Conservation (phyloP, 2,797 vertebrate species). For the Chloroceryle inda region DNA sequence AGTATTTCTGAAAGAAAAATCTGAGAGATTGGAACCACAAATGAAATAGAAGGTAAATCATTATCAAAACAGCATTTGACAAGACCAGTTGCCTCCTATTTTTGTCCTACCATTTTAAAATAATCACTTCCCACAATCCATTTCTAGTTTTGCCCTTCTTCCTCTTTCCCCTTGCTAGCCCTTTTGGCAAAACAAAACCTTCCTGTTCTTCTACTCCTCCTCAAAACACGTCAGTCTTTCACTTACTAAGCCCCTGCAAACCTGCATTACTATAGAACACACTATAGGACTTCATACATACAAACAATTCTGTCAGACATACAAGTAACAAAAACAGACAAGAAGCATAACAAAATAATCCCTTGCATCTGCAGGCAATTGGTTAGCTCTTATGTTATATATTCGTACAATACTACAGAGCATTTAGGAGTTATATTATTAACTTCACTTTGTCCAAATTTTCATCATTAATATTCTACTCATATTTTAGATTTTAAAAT, state of each 20-base stretch:
- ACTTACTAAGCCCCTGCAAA: background rate
- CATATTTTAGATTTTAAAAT: background rate
- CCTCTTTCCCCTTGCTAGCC: background rate
- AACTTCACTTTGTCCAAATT: background rate
- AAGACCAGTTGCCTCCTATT: background rate
- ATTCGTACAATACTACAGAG: background rate
- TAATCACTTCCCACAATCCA: background rate
- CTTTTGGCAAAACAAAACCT: background rate
- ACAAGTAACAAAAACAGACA: background rate
- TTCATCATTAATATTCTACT: background rate
- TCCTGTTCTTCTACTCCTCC: background rate
- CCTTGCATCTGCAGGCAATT: background rate
- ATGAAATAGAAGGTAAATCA: background rate
- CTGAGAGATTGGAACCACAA: background rate
- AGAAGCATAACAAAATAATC: background rate
- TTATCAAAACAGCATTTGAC: background rate
- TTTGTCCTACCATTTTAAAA: background rate
- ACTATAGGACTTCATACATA: background rate
- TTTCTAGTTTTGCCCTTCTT: background rate
- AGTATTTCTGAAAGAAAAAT: constrained; percentile 18
- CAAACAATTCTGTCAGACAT: background rate
- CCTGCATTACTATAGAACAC: background rate
- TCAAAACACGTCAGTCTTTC: background rate
- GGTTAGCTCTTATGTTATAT: background rate
- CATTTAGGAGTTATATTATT: background rate